Percentiles rank a stretch among this genome's conserved stretches.
Evolutionary conservation across 2,797 vertebrate genomes (phyloP).

Genomic region (Clarias platycephalus): DNA sequence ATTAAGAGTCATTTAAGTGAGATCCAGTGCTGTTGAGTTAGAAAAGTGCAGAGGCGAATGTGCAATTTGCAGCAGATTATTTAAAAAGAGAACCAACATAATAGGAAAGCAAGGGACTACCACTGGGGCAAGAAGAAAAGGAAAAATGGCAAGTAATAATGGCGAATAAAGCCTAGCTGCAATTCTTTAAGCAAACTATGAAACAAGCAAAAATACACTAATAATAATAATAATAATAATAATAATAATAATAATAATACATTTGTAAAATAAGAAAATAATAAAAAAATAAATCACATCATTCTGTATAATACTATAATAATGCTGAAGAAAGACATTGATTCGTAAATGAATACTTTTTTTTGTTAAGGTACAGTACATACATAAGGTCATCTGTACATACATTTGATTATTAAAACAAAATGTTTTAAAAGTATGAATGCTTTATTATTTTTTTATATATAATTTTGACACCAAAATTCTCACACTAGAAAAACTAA

Average conservation of each 20-base stretch:
- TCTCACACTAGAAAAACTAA: background rate
- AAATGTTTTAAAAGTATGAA: background rate
- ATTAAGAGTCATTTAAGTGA: background rate
- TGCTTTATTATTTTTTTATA: background rate
- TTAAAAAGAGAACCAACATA: background rate
- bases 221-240: too few species aligned
- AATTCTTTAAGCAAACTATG: background rate
- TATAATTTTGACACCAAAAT: background rate
- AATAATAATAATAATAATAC: too few species aligned
- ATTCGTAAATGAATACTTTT: background rate
- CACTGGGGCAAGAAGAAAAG: background rate
- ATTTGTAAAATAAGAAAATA: too few species aligned
- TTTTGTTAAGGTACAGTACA: background rate
- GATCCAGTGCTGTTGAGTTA: background rate
- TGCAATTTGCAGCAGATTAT: background rate
- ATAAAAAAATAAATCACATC: background rate
- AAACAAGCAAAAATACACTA: background rate
- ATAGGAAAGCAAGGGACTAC: background rate
- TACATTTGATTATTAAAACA: background rate
- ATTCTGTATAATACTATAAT: background rate
- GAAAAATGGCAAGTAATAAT: background rate
- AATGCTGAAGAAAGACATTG: background rate
- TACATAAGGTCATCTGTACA: too few species aligned
- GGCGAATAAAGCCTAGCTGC: background rate
- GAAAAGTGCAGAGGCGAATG: background rate